Percentiles rank a stretch among this genome's conserved stretches.
Evolutionary conservation across 2,888 invertebrate species (phyloP).

Genomic region (Cremastinae sp.): DNA sequence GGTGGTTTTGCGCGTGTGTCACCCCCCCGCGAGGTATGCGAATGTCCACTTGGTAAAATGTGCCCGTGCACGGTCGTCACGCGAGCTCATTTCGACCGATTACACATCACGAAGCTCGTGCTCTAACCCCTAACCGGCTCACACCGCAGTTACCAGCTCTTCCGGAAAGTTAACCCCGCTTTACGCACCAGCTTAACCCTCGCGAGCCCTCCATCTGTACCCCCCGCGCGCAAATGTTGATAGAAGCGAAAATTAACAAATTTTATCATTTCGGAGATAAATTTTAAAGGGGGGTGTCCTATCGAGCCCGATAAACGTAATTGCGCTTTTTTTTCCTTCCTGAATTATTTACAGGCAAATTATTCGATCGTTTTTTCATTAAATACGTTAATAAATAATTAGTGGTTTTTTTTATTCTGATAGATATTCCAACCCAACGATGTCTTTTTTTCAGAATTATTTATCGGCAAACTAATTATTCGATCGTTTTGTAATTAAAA

Average conservation of each 20-base stretch:
- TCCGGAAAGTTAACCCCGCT: conserved; percentile 42
- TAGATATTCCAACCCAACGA: too few relatives aligned
- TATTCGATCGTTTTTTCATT: too few relatives aligned
- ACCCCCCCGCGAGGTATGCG: conserved; percentile 29
- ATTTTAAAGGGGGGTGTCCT: too few relatives aligned
- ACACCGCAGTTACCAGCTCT: conserved; percentile 34
- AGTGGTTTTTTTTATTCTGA: too few relatives aligned
- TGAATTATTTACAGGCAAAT: too few relatives aligned
- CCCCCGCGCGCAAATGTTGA: neutral
- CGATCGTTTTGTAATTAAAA: too few relatives aligned
- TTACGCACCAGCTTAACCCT: conserved; percentile 15
- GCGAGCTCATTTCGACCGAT: conserved; percentile 58
- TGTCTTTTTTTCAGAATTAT: too few relatives aligned
- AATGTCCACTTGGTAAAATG: conserved; percentile 52
- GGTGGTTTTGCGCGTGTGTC: conserved; percentile 27
- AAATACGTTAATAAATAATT: too few relatives aligned
- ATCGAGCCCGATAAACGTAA: too few relatives aligned
- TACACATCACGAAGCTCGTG: conserved; percentile 53
- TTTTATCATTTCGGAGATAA: too few relatives aligned
- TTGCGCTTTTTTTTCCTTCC: too few relatives aligned
- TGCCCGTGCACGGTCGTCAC: conserved; percentile 32
- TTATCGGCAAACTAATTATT: too few relatives aligned
- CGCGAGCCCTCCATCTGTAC: conserved; percentile 12
- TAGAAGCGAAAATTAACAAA: neutral
- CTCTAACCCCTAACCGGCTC: conserved; percentile 30